Percentiles rank a stretch among this genome's conserved stretches.
phyloP scores from a whole-genome alignment of 2,797 vertebrate species.

The Salarias fasciatus region DNA sequence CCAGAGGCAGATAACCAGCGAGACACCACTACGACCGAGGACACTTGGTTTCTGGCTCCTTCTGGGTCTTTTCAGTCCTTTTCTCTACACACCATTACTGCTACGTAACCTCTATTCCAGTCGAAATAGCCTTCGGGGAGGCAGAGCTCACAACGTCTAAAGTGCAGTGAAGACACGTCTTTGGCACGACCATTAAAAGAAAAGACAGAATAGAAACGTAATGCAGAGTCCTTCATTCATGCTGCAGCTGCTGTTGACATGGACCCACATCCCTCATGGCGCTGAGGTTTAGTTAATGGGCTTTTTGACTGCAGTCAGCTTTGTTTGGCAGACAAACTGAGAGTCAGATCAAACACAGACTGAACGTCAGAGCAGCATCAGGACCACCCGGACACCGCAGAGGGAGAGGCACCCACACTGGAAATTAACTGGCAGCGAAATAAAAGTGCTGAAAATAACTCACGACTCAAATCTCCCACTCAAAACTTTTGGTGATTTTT shows the following conservation, averaged over 20 bases:
- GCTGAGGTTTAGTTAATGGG: background rate
- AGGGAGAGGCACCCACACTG: background rate
- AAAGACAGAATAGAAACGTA: background rate
- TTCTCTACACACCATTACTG: slow-evolving; percentile 19
- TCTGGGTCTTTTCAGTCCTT: slow-evolving; percentile 7
- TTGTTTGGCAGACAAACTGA: slow-evolving; percentile 13
- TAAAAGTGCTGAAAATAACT: too few relatives aligned
- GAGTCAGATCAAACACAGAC: slow-evolving; percentile 24
- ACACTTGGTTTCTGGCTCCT: too few relatives aligned
- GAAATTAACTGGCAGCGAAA: slow-evolving; percentile 1
- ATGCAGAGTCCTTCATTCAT: slow-evolving; percentile 7
- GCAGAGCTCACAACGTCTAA: slow-evolving; percentile 17
- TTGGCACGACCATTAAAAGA: background rate
- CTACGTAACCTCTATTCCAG: slow-evolving; percentile 30
- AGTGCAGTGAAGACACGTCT: slow-evolving; percentile 21
- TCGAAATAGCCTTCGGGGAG: slow-evolving; percentile 33
- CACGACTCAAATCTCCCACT: too few relatives aligned
- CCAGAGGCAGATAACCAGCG: background rate
- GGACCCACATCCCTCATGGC: slow-evolving; percentile 8
- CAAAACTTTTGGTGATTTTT: too few relatives aligned
- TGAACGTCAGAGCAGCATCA: slow-evolving; percentile 28
- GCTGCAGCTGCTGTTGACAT: slow-evolving; percentile 7
- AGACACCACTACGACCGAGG: slow-evolving; percentile 6
- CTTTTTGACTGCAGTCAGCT: slow-evolving; percentile 3
- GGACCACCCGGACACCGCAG: slow-evolving; percentile 24